Conservation (phyloP, 2,113 vertebrate species). For the Labeo rohita region DNA sequence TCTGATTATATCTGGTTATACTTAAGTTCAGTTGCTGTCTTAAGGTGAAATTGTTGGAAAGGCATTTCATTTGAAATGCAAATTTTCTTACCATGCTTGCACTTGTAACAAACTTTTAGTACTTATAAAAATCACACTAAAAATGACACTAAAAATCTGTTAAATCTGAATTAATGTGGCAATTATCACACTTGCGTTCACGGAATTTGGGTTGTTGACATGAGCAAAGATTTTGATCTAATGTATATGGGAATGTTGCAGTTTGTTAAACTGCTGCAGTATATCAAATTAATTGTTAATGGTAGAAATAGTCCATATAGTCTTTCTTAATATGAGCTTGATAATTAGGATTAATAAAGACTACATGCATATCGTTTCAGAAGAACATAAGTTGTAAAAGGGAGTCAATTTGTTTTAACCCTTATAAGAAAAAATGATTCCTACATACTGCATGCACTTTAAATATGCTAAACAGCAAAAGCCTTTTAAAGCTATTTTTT, state of each 20-base stretch:
- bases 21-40: too few species aligned
- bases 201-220: too few species aligned
- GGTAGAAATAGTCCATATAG: background rate
- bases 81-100: background rate
- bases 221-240: background rate
- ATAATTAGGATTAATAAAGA: background rate
- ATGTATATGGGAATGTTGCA: background rate
- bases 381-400: background rate
- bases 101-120: background rate
- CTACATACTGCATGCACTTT: background rate
- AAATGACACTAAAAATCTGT: too few species aligned
- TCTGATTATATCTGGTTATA: too few species aligned
- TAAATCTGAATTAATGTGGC: too few species aligned
- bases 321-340: background rate
- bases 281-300: background rate
- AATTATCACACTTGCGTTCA: too few species aligned
- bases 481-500: background rate
- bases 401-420: background rate
- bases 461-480: background rate
- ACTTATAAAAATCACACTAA: too few species aligned
- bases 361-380: background rate
- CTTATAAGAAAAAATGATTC: background rate
- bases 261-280: background rate
- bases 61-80: background rate
- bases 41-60: too few species aligned